Conservation (phyloP, 2,113 vertebrate genomes). For the Pogonocichla stellata region DNA sequence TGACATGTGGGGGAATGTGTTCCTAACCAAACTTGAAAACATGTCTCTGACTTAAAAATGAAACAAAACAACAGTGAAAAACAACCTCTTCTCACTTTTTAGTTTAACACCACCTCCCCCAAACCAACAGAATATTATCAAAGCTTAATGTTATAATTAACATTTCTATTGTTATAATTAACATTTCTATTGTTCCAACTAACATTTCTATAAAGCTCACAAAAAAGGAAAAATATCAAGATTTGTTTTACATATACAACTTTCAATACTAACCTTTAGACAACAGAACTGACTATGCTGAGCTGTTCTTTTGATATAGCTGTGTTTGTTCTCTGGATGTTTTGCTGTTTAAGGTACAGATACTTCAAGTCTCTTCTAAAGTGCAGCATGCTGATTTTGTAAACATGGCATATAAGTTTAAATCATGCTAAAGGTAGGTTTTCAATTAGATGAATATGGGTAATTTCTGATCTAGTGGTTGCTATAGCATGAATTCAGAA, state of each 20-base stretch:
- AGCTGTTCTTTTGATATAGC: neutral
- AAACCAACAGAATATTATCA: neutral
- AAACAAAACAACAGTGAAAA: neutral
- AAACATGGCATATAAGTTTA: neutral
- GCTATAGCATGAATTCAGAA: neutral
- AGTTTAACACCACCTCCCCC: rapidly evolving
- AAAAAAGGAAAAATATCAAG: neutral
- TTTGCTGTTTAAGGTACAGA: neutral
- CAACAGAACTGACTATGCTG: neutral
- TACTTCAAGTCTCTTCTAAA: neutral
- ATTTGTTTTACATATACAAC: neutral
- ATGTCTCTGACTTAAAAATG: neutral
- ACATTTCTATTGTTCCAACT: neutral
- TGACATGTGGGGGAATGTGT: neutral
- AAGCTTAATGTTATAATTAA: neutral
- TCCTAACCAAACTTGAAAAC: neutral
- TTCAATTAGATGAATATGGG: neutral
- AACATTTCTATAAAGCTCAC: neutral
- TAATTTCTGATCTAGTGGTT: neutral
- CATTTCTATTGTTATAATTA: neutral
- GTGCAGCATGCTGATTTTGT: neutral
- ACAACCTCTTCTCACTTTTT: neutral
- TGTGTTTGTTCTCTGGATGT: neutral
- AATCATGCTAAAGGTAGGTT: neutral
- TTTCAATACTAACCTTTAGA: neutral